Evolutionary conservation across 2,888 invertebrate species (phyloP).

Genomic region (Chloromyia formosa): DNA sequence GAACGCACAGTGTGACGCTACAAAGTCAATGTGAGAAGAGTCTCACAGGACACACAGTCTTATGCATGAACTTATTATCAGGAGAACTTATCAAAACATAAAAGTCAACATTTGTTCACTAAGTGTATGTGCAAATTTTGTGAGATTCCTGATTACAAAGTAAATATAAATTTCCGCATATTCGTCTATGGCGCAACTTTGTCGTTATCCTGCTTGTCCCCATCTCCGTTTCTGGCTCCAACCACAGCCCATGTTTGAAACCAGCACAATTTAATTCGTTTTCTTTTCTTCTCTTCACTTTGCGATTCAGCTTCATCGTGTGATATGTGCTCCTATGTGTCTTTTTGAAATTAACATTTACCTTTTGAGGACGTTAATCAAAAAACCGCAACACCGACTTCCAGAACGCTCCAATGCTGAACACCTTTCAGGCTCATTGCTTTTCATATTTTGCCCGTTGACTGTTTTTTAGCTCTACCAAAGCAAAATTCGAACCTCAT

Average conservation of each 20-base stretch:
- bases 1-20: too few species aligned
- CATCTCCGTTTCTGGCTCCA: neutral
- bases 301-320: neutral
- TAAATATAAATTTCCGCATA: neutral
- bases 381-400: conserved; percentile 21
- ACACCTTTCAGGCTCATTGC: conserved; percentile 30
- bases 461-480: neutral
- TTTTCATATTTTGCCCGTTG: neutral
- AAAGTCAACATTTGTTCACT: neutral
- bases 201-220: neutral
- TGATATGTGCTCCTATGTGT: neutral
- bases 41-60: too few species aligned
- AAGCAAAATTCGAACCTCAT: neutral
- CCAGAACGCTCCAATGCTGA: neutral
- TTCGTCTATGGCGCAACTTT: neutral
- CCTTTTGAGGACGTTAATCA: conserved; percentile 31
- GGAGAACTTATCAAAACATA: conserved; percentile 12
- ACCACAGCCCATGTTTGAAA: too few species aligned
- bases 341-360: conserved; percentile 33
- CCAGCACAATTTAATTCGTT: too few species aligned
- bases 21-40: too few species aligned
- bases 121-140: neutral
- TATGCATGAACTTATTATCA: neutral
- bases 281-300: too few species aligned
- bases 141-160: neutral